Evolutionary conservation across 1,140 invertebrate genomes (phyloP), one percentile per base, ranked within the genome.

Genomic region (Branchinecta lynchi): DNA sequence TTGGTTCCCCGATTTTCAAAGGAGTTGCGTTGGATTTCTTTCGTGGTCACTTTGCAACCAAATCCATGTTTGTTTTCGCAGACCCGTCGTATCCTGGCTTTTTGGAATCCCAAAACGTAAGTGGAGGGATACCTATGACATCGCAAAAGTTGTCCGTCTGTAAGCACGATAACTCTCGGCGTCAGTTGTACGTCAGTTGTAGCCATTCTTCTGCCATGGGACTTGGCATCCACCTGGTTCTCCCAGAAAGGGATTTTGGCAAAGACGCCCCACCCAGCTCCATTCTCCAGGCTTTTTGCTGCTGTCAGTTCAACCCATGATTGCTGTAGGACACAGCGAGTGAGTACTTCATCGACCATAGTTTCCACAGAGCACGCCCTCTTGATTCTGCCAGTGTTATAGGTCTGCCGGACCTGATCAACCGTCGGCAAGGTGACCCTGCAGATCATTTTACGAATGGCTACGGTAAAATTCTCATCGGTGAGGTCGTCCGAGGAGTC

Each of bases 181-280:
- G n/a, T n/a, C n/a, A n/a, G n/a, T n/a, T n/a, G n/a, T n/a, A n/a
- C n/a, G n/a, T n/a, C n/a, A n/a, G n/a, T n/a, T n/a, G n/a, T n/a
- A n/a, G n/a, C n/a, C n/a, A n/a, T n/a, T n/a, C n/a, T n/a, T n/a
- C n/a, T n/a, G n/a, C 46, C 46, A 51, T 51, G 46, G 46, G 9
- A 51, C 46, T 51, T n/a, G 46, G 46, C n/a, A 9, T 9, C 46
- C n/a, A 51, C n/a, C 46, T 51, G 46, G 46, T 51, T 51, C n/a
- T 51, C n/a, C 46, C 46, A 51, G 46, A 51, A 51, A 9, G 46
- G 46, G 9, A 51, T 9, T 9, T 9, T 51, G 46, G 46, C 46
- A 51, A 51, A 51, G n/a, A 51, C 46, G 46, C 46, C n/a, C 46
- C 9, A 51, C n/a, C 46, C 46, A 51, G 46, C 46, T n/a, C 46